Evolutionary conservation across 2,113 vertebrate species (phyloP).

Genomic region (Cyrtonyx montezumae): DNA sequence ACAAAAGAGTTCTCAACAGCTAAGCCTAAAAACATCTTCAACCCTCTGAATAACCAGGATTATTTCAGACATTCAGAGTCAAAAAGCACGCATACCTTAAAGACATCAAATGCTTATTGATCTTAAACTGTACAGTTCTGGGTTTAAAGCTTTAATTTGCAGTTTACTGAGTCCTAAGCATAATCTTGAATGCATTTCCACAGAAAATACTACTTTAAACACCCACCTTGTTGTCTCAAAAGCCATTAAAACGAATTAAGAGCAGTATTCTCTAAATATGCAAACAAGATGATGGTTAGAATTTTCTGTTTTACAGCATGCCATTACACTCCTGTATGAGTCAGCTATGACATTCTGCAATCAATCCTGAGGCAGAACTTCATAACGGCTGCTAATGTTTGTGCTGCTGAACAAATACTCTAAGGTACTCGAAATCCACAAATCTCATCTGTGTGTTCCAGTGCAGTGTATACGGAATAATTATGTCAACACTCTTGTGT

Average conservation of each 20-base stretch:
- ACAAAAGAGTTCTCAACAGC: background rate
- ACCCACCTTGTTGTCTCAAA: background rate
- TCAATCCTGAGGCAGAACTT: background rate
- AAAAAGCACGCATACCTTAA: background rate
- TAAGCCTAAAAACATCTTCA: background rate
- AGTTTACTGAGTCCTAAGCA: background rate
- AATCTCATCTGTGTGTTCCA: background rate
- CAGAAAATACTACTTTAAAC: background rate
- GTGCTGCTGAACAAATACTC: slow-evolving; percentile 1
- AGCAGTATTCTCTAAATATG: background rate
- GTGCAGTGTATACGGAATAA: background rate
- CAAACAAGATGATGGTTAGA: background rate
- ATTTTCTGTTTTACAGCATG: background rate
- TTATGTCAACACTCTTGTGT: background rate
- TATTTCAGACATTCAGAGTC: background rate
- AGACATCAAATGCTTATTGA: background rate
- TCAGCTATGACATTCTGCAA: background rate
- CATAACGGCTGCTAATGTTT: background rate
- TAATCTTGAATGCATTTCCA: background rate
- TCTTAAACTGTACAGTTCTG: background rate
- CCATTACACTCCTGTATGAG: background rate
- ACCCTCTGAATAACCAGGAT: background rate
- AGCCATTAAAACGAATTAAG: background rate
- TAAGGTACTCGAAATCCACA: background rate
- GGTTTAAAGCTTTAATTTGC: background rate